phyloP scores from a whole-genome alignment of 1,140 invertebrate genomes.

The Pseudoatta argentina region DNA sequence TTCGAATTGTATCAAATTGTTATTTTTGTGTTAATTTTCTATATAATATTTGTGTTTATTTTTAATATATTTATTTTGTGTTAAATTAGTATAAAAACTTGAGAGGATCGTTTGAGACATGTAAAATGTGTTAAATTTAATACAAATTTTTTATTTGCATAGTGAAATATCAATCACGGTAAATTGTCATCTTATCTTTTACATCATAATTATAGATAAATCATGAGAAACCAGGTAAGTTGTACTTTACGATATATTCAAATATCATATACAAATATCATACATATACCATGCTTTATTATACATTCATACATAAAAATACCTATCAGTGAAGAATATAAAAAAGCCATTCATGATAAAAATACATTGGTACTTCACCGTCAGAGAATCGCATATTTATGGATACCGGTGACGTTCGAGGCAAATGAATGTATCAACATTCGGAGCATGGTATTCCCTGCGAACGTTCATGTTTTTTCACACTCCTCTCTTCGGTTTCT shows the following conservation, averaged over 20 bases:
- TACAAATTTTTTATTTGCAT: too few relatives aligned
- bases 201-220: background rate
- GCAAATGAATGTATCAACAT: slow-evolving; percentile 9
- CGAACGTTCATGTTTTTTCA: background rate
- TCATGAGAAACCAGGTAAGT: background rate
- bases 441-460: background rate
- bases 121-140: too few relatives aligned
- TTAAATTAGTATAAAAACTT: too few relatives aligned
- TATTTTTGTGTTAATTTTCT: too few relatives aligned
- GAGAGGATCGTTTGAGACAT: too few relatives aligned
- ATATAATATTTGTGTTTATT: too few relatives aligned
- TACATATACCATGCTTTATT: background rate
- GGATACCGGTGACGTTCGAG: background rate
- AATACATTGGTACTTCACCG: background rate
- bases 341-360: background rate
- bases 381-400: slow-evolving; percentile 18
- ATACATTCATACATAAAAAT: slow-evolving; percentile 13
- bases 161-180: background rate
- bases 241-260: background rate
- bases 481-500: background rate
- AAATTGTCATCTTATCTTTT: background rate
- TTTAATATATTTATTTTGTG: too few relatives aligned
- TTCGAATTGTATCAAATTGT: too few relatives aligned
- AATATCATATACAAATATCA: background rate
- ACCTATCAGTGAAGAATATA: background rate